Base-by-base conservation (phyloP, 2,113 vertebrate species). In the Lathamus discolor region DNA sequence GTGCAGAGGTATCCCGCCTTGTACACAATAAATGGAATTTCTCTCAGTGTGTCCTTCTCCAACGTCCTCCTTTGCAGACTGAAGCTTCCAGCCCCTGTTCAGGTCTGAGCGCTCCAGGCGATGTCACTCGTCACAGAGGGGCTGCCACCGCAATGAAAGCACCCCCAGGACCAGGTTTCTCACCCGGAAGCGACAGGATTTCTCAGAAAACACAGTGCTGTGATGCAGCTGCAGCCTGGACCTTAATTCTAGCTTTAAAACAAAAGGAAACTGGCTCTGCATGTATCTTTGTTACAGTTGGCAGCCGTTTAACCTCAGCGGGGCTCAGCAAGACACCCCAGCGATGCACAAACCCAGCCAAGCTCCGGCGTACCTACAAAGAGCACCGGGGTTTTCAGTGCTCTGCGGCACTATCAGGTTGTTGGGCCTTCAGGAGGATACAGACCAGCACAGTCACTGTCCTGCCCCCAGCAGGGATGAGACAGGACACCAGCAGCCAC, bases 1-100 rank as follows among this genome's bases (percentile, higher is more conserved):
- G 93, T 95, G 93, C 96, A 93, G 81, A 97, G 92, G 96, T 90
- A 95, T 77, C 72, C 51, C 79, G 92, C 97, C 97, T 97, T 98
- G 97, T 98, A 97, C 97, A 97, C 97, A 98, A 98, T 98, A 98
- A 98, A 98, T 67, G 41, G 39, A 93, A 86, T 98, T 98, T 98
- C 97, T 97, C 96, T 97, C 95, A 96, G 3, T 5, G 80, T 57
- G 33, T 24, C 49, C 43, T 92, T 89, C 75, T 88, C 52, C 55
- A 75, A 61, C 1, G 0, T 68, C 29, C 75, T 97, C 94, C 69
- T 90, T 95, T 46, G 74, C 83, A 91, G 80, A 46, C 55, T 24
- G 27, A 33, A 68, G 16, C 69, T 8, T 33, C 15, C 79, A 77
- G 83, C 59, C 72, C 6, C 0, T 33, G 67, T 29, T 52, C 79